Evolutionary conservation across 2,888 invertebrate species (phyloP), one percentile per base, ranked within the genome.

Genomic region (Dermolepida albohirtum): DNA sequence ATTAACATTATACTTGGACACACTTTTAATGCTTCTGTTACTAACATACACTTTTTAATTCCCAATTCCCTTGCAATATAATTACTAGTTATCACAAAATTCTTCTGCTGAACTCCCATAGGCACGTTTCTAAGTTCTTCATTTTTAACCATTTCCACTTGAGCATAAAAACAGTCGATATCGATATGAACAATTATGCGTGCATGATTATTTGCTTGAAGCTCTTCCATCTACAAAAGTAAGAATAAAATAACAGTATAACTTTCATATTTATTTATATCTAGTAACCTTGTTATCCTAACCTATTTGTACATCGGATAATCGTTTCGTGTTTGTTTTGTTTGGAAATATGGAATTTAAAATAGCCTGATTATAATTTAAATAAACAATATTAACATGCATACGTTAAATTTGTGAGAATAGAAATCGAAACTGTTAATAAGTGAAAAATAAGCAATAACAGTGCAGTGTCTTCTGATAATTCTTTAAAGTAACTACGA

Each of bases 101-200:
- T 92, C 80, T 95, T 94, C 83, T 95, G 95, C 81, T 94, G 91
- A 41, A 95, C 88, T 63, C 94, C 95, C 71, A 94, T 82, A 29
- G 94, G 93, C 74, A 89, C 87, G 64, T 85, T 84, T 71, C 87
- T 85, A 64, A 92, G 82, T 75, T 88, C 85, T 2, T 93, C 92
- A 80, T 92, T 88, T 74, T 88, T 88, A 67, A 91, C 81, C 87
- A 91, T 92, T 84, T 94, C 94, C 73, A 94, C 93, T 87, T 94
- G 94, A 69, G 94, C 94, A 84, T 94, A 94, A 84, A 92, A 94
- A 81, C 91, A 94, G 81, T 94, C 94, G 79, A 93, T 86, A 80
- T 94, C 94, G 76, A 94, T 85, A 80, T 94, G 94, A 77, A 94
- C 87, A 74, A 94, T 91, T 70, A 89, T 89, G 77, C 88, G 88